Base-by-base conservation (phyloP, 2,797 vertebrate species). In the Microtus agrestis region DNA sequence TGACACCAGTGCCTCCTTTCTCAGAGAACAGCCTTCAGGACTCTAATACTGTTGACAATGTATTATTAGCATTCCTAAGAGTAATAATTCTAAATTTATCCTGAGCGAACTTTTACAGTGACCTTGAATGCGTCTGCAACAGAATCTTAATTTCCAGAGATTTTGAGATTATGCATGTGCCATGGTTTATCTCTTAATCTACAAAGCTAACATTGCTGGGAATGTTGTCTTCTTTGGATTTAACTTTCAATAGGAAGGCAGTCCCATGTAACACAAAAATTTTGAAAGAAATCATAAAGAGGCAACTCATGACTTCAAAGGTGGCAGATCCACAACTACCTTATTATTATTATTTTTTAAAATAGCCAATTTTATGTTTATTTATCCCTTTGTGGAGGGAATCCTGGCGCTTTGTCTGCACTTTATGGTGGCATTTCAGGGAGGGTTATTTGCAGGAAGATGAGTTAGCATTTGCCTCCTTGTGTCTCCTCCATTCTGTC, bases 121-220 rank as follows among this genome's bases (percentile, higher is more conserved):
- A 54, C 78, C 17, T 0, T 56, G 43, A 65, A 2, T 11, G 17
- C 7, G 5, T 8, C 31, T 25, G 21, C 48, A 61, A 48, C 15
- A 67, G 1, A 48, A 17, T 54, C 2, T 3, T 2, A 19, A 23
- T 31, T 17, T 61, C 56, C 0, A 25, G 74, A 89, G 77, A 54
- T 4, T 6, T 15, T 11, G 4, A 0, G 8, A 19, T 59, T 13
- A 10, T 3, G 6, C 2, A 0, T 19, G 48, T 40, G 48, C 43
- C 61, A 27, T 29, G 12, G 11, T 65, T 77, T 29, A 3, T 63
- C 21, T 87, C 12, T 85, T 63, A 56, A n/a, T 27, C 5, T 27
- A 0, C 3, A 34, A 37, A 69, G 8, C 2, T 19, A 61, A 67
- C 6, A 5, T 29, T 77, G 69, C 56, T n/a, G 34, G 78, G 46